Evolutionary conservation across 2,113 vertebrate genomes (phyloP).

Genomic region (Monarcha castaneiventris): DNA sequence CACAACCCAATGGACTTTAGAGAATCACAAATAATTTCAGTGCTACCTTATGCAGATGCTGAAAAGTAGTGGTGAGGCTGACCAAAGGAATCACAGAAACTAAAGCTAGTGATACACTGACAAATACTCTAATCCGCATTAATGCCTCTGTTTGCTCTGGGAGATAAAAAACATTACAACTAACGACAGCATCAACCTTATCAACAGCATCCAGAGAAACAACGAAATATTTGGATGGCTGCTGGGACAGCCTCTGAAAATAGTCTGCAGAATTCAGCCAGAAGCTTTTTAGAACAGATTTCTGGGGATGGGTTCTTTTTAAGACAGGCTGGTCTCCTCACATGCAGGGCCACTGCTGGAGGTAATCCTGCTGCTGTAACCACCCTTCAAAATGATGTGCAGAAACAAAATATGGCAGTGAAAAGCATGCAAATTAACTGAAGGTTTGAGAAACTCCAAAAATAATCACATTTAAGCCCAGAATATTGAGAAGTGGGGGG

Average conservation of each 20-base stretch:
- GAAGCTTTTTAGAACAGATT: not conserved
- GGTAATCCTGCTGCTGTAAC: not conserved
- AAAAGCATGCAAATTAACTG: not conserved
- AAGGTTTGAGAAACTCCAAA: not conserved
- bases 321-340: not conserved
- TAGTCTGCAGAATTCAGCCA: not conserved
- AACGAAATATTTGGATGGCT: not conserved
- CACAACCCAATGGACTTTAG: not conserved
- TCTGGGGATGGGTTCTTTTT: not conserved
- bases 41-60: not conserved
- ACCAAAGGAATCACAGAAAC: not conserved
- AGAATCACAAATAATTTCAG: not conserved
- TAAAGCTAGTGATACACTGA: not conserved
- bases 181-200: constrained; percentile 28
- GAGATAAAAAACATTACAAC: constrained; percentile 31
- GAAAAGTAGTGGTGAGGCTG: not conserved
- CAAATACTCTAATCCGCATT: not conserved
- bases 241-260: not conserved
- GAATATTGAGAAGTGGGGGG: not conserved
- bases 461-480: not conserved
- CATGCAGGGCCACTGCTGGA: not conserved
- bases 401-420: not conserved
- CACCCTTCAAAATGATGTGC: not conserved
- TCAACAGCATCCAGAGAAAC: not conserved
- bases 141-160: constrained; percentile 7